A percentile compares a stretch with the other conserved stretches of the same genome.
Evolutionary conservation across 2,797 vertebrate species (phyloP).

Genomic region (Chromis chromis): DNA sequence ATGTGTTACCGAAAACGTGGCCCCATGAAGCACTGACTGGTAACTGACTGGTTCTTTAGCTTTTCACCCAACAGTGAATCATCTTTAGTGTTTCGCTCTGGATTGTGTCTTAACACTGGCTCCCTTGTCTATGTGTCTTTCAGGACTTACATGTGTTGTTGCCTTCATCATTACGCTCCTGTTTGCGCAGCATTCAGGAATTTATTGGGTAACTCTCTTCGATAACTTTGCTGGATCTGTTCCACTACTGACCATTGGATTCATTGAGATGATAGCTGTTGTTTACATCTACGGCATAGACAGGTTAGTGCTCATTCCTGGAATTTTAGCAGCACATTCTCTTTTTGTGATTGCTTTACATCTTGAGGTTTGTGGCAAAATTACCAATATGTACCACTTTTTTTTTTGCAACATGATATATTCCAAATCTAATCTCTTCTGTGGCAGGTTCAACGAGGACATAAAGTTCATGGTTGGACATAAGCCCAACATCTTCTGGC

Average conservation of each 20-base stretch:
- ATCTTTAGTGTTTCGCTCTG: no score
- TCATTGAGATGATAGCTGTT: constrained; percentile 91
- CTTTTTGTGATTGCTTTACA: background rate
- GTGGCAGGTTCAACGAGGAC: constrained; percentile 90
- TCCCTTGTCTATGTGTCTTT: constrained; percentile 47
- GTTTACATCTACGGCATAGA: constrained; percentile 91
- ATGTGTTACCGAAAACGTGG: constrained; percentile 84
- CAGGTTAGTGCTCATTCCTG: constrained; percentile 57
- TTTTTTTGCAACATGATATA: no score
- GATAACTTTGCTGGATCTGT: constrained; percentile 92
- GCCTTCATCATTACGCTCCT: constrained; percentile 88
- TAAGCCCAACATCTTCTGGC: constrained; percentile 96
- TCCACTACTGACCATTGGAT: constrained; percentile 91
- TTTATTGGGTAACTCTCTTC: constrained; percentile 95
- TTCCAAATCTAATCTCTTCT: constrained; percentile 4
- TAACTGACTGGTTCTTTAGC: constrained; percentile 87
- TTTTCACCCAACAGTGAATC: background rate
- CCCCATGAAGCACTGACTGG: constrained; percentile 92
- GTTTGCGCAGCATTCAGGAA: constrained; percentile 90
- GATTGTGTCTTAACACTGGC: no score
- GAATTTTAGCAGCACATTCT: background rate
- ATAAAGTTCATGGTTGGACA: constrained; percentile 94
- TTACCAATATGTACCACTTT: no score
- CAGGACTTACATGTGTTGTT: constrained; percentile 87
- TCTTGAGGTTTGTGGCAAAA: no score